Evolutionary conservation across 2,888 invertebrate genomes (phyloP), one percentile per base, ranked within the genome.

Genomic region (Holacanthella duospinosa): DNA sequence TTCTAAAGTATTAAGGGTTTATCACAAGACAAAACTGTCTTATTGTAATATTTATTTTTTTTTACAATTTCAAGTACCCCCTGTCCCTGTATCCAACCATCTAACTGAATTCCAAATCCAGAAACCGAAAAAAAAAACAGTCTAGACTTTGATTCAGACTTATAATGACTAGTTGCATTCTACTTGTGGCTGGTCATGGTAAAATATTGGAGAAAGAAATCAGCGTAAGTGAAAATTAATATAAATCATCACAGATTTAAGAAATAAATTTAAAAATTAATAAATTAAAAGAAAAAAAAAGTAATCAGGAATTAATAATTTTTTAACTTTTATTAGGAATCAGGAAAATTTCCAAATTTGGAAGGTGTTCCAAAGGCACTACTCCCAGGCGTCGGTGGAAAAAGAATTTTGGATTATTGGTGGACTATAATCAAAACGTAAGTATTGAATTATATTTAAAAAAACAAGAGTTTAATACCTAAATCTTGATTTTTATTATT

Each of bases 341-440:
- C 64, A 21, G 65, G 60, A 26, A 62, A 64, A 25, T 70, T 64
- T 56, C 29, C 53, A 2, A 64, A 66, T 57, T 62, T 71, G 56
- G 65, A 68, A 60, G 71, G 70, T 0, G 55, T 69, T 19, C 71
- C 71, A 3, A 70, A 70, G 29, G 71, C 70, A 1, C 60, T 71
- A 16, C 60, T 70, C 12, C 71, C 71, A 24, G 68, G 65, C 1
- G 69, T 66, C 25, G 64, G 64, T 21, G 69, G 69, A 43, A 60
- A 29, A 24, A 48, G 63, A 29, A 68, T 70, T 48, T 60, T 71
- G 26, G 71, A 71, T 56, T 66, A 64, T 57, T 71, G 71, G 71
- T 71, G 71, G 71, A 66, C 69, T 59, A 64, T 68, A 16, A 64
- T 71, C 24, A 70, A 68, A 44, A 68, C 63, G 70, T 70, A 65